phyloP scores from a whole-genome alignment of 2,888 invertebrate species.

The Eugnorisma glareosa region DNA sequence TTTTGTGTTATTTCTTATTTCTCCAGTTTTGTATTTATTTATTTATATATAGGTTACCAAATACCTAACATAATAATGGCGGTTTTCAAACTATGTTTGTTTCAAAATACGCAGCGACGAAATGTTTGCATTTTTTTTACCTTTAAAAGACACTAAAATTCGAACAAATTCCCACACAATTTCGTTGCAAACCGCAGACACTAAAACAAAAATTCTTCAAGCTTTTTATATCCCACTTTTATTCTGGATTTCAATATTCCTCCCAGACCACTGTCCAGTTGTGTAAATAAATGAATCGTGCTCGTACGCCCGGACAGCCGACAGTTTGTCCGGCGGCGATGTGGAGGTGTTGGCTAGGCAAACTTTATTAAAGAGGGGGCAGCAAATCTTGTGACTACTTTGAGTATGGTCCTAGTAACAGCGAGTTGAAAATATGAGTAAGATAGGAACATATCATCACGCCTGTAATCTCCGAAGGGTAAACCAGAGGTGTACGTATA shows the following conservation, averaged over 20 bases:
- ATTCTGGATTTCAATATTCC: slow-evolving; percentile 44
- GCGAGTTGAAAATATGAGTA: neutral
- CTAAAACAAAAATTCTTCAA: slow-evolving; percentile 34
- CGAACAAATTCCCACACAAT: slow-evolving; percentile 12
- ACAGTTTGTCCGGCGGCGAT: slow-evolving; percentile 19
- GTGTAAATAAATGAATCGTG: slow-evolving; percentile 53
- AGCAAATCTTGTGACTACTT: slow-evolving; percentile 32
- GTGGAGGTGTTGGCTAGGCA: slow-evolving; percentile 19
- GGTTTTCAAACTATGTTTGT: neutral
- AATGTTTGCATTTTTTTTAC: neutral
- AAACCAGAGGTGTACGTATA: neutral
- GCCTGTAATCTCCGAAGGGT: neutral
- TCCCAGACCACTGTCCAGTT: slow-evolving; percentile 24
- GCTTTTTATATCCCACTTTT: slow-evolving; percentile 37
- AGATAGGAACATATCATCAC: neutral
- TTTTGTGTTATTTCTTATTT: neutral
- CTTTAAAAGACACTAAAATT: neutral
- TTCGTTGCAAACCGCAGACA: neutral
- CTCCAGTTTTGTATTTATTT: neutral
- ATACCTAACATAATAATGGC: neutral
- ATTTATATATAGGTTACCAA: neutral
- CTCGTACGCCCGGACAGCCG: slow-evolving; percentile 9
- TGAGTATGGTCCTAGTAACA: slow-evolving; percentile 14
- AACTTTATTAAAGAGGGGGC: slow-evolving; percentile 55
- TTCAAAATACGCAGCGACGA: neutral